These are phyloP conservation scores for Drosophila pseudoobscura DNA, from an alignment of 1,140 invertebrate species.

Conservation along the genomic window DNA sequence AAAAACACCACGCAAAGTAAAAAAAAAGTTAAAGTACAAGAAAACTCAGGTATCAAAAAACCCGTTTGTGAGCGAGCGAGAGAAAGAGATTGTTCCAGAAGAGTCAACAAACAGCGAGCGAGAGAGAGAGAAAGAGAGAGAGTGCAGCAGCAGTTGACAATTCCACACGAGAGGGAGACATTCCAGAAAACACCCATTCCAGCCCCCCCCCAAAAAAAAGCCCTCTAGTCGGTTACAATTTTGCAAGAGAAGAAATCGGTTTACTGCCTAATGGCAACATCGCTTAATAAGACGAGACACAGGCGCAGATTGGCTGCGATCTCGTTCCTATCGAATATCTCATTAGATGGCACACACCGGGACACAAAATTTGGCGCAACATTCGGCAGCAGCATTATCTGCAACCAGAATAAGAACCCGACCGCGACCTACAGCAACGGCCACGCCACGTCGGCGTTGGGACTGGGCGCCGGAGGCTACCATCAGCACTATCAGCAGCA, in stretches of 20 bases:
- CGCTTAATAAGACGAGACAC: conserved; percentile 83
- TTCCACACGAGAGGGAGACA: conserved; percentile 13
- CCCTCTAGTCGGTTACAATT: conserved; percentile 50
- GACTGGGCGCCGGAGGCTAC: conserved; percentile 73
- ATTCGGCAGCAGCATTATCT: conserved; percentile 81
- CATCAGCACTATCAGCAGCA: conserved; percentile 77
- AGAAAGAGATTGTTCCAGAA: conserved; percentile 31
- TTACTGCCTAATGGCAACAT: conserved; percentile 83
- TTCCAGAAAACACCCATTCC: conserved; percentile 19
- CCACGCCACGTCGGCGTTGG: conserved; percentile 66
- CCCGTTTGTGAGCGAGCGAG: conserved; percentile 7
- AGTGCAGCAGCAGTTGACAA: conserved; percentile 29
- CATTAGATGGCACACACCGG: conserved; percentile 94
- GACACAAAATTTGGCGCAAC: conserved; percentile 89
- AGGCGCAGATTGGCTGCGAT: conserved; percentile 92
- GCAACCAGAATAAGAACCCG: conserved; percentile 54
- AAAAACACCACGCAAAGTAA: conserved; percentile 8
- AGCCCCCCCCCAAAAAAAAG: not conserved
- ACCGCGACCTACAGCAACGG: conserved; percentile 29
- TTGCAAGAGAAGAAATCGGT: conserved; percentile 45
- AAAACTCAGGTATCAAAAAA: not conserved
- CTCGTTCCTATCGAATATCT: conserved; percentile 97
- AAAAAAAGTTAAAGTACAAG: conserved; percentile 8
- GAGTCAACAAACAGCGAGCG: conserved; percentile 7
- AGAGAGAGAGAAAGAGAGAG: conserved; percentile 10